Percentiles rank a stretch among this genome's conserved stretches.
These are phyloP conservation scores for Ondatra zibethicus DNA, from an alignment of 2,113 vertebrate species.

Conservation along the genomic window DNA sequence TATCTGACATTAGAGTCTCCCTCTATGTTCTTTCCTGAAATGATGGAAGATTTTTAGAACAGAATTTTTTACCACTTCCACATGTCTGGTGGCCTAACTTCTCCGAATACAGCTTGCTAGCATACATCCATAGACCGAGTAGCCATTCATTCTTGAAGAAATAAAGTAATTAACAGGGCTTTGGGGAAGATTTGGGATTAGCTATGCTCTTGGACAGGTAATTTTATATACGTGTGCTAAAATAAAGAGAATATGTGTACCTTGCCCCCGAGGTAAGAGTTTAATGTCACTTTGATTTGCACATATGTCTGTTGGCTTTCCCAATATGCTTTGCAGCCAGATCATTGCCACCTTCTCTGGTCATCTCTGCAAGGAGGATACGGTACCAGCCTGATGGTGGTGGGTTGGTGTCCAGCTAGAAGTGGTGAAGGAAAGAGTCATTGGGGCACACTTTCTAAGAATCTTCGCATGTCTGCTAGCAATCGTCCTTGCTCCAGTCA, in stretches of 20 bases:
- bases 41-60: not conserved
- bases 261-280: not conserved
- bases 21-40: not conserved
- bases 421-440: no score
- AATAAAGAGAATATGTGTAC: not conserved
- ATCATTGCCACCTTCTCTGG: not conserved
- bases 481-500: not conserved
- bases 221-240: not conserved
- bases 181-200: constrained; percentile 14
- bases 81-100: not conserved
- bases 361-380: not conserved
- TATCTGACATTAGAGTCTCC: not conserved
- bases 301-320: not conserved
- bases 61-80: not conserved
- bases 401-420: no score
- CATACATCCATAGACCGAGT: not conserved
- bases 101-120: not conserved
- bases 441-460: not conserved
- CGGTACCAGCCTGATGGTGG: not conserved
- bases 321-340: not conserved
- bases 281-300: not conserved
- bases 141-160: not conserved
- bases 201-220: not conserved
- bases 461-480: not conserved
- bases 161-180: not conserved